These are phyloP conservation scores for Syngnathus rostellatus DNA, from an alignment of 2,797 vertebrate genomes.

Conservation along the genomic window DNA sequence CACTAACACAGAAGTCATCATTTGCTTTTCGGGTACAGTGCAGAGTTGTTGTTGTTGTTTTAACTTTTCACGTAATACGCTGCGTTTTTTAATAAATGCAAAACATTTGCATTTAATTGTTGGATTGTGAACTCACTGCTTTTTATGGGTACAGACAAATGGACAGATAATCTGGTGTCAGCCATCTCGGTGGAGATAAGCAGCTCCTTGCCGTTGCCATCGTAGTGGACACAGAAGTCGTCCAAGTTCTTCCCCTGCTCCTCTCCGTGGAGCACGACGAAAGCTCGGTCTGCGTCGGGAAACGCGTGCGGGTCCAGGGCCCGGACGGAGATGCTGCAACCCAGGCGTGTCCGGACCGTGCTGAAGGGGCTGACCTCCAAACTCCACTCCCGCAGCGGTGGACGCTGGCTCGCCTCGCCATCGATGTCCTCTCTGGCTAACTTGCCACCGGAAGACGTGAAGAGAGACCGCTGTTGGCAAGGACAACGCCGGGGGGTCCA, in stretches of 20 bases:
- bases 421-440: background rate
- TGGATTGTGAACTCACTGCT: constrained; percentile 68
- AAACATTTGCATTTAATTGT: background rate
- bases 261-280: constrained; percentile 63
- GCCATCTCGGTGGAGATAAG: constrained; percentile 53
- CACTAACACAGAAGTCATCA: background rate
- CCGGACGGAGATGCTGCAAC: constrained; percentile 73
- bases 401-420: constrained; percentile 10
- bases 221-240: constrained; percentile 67
- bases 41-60: too few species aligned
- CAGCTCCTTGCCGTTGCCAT: constrained; percentile 67
- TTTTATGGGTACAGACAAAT: constrained; percentile 74
- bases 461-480: background rate
- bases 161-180: constrained; percentile 59
- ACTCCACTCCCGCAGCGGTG: constrained; percentile 65
- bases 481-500: background rate
- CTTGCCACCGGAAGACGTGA: background rate
- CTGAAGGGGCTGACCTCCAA: constrained; percentile 75
- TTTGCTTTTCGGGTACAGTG: background rate
- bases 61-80: too few species aligned
- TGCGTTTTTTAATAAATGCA: too few species aligned
- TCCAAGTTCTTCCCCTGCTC: constrained; percentile 40
- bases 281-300: constrained; percentile 71
- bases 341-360: constrained; percentile 67
- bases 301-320: constrained; percentile 75